These are phyloP conservation scores for Hephaestus fuliginosus DNA, from an alignment of 2,797 vertebrate genomes.

Conservation along the genomic window DNA sequence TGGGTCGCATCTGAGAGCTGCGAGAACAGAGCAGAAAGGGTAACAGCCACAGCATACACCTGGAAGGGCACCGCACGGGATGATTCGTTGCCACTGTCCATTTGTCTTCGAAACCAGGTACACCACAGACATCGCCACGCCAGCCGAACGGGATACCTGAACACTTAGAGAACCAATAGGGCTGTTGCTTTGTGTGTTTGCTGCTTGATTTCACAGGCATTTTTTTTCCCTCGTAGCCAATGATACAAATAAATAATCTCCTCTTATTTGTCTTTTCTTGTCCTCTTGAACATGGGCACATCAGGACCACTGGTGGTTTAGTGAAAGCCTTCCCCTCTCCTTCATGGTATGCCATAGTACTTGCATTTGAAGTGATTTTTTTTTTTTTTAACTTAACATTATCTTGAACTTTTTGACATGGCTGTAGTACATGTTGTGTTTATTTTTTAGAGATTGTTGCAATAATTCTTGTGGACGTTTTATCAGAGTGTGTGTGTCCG, in stretches of 20 bases:
- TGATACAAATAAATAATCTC: conserved; percentile 70
- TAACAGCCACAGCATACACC: conserved; percentile 70
- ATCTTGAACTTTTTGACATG: conserved; percentile 77
- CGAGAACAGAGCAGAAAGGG: conserved; percentile 59
- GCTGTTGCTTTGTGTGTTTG: conserved; percentile 76
- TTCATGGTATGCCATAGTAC: conserved; percentile 79
- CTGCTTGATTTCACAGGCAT: conserved; percentile 76
- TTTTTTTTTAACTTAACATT: conserved; percentile 72
- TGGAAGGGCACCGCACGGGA: conserved; percentile 76
- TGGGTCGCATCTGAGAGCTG: conserved; percentile 43
- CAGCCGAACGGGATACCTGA: conserved; percentile 64
- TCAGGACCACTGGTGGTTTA: conserved; percentile 77
- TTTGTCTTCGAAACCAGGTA: conserved; percentile 81
- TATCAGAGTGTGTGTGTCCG: conserved; percentile 65
- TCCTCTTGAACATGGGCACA: conserved; percentile 68
- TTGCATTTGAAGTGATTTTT: conserved; percentile 82
- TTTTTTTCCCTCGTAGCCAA: conserved; percentile 66
- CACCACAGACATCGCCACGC: conserved; percentile 70
- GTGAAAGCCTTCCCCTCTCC: conserved; percentile 71
- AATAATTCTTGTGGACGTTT: conserved; percentile 85
- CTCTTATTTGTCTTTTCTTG: conserved; percentile 34
- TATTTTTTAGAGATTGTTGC: conserved; percentile 87
- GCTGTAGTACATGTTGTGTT: conserved; percentile 83
- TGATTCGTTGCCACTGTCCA: conserved; percentile 71
- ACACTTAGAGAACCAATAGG: conserved; percentile 80